A percentile compares a stretch with the other conserved stretches of the same genome.
Evolutionary conservation across 2,888 invertebrate species (phyloP).

Genomic region (Nipponacmea schrenckii): DNA sequence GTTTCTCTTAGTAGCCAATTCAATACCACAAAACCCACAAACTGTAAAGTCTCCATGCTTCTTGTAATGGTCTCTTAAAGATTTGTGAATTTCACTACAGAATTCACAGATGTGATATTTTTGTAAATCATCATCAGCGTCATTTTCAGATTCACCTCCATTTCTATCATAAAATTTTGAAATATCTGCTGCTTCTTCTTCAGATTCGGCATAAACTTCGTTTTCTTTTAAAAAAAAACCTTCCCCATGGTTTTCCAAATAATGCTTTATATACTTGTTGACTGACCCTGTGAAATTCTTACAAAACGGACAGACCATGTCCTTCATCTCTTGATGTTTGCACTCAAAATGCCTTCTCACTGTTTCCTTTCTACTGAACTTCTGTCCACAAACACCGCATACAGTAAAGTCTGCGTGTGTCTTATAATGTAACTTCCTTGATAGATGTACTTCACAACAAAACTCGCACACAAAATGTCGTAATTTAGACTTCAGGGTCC

Average conservation of each 20-base stretch:
- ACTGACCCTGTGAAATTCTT: background rate
- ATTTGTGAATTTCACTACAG: background rate
- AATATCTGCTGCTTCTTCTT: background rate
- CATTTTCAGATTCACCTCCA: background rate
- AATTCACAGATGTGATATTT: background rate
- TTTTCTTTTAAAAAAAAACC: background rate
- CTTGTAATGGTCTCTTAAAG: background rate
- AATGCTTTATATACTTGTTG: background rate
- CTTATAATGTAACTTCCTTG: background rate
- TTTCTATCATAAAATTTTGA: too few relatives aligned
- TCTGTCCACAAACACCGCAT: background rate
- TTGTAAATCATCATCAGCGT: background rate
- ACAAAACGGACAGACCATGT: background rate
- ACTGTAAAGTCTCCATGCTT: background rate
- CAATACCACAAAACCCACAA: constrained; percentile 1
- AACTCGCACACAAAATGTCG: background rate
- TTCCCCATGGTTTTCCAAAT: background rate
- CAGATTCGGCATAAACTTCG: background rate
- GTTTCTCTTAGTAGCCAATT: background rate
- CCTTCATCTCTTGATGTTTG: background rate
- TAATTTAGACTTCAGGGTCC: too few relatives aligned
- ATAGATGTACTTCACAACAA: background rate
- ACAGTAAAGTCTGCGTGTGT: background rate
- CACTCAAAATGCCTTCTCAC: background rate
- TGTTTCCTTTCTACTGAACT: background rate